A percentile compares a stretch with the other conserved stretches of the same genome.
These are phyloP conservation scores for Drosophila paranaensis DNA, from an alignment of 2,888 invertebrate species.

Conservation along the genomic window DNA sequence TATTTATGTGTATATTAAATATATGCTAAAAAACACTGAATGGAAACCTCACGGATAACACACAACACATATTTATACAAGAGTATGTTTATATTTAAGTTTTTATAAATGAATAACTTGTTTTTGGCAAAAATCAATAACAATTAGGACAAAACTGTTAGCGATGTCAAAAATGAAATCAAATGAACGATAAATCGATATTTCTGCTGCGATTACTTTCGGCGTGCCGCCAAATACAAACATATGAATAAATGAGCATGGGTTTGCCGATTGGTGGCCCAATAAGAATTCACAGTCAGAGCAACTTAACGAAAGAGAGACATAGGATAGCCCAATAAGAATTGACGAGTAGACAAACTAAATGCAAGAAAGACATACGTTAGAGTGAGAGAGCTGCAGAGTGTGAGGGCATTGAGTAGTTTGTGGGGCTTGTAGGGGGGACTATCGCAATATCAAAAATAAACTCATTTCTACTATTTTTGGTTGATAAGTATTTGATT, in stretches of 20 bases:
- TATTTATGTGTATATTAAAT: conserved; percentile 1
- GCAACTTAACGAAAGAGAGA: too few relatives aligned
- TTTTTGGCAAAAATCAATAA: conserved; percentile 21
- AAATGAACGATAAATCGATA: conserved; percentile 7
- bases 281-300: background rate
- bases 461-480: background rate
- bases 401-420: background rate
- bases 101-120: conserved; percentile 11
- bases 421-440: too few relatives aligned
- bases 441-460: background rate
- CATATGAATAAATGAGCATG: background rate
- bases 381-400: background rate
- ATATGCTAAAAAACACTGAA: conserved; percentile 63
- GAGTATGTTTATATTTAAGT: background rate
- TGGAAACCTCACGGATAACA: conserved; percentile 62
- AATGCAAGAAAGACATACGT: background rate
- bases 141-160: conserved; percentile 3
- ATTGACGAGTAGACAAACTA: background rate
- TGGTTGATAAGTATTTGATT: conserved; percentile 2
- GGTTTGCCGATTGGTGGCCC: too few relatives aligned
- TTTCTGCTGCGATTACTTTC: background rate
- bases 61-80: conserved; percentile 56
- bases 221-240: background rate
- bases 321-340: background rate
- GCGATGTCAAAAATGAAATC: background rate